Base-by-base conservation (phyloP, 2,888 invertebrate genomes). In the Gibbula magus region DNA sequence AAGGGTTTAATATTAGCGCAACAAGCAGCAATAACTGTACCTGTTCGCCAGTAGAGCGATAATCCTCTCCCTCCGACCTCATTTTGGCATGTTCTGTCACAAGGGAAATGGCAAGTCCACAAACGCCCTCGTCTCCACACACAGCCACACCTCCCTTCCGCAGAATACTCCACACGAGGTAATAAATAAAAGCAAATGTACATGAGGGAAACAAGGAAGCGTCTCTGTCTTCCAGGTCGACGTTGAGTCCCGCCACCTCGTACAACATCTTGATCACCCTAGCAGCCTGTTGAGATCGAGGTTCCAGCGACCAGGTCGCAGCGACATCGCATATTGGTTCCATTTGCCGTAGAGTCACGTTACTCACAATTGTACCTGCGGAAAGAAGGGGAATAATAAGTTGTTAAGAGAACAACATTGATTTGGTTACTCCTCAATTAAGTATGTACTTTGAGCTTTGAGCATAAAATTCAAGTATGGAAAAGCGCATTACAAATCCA, bases 181-280 rank as follows among this genome's bases (percentile, higher is more conserved):
- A 96, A 92, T 97, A 98, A 16, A 95, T 94, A 90, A 96, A 98
- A 88, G 96, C 96, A 93, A 97, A 97, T 0, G 96, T 96, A 0
- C 97, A 95, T 0, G 96, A 96, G 0, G 94, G 94, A 86, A 96
- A 94, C 87, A 87, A 75, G 25, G 73, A 70, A 2, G 80, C 77
- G 0, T 83, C 83, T n/a, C 67, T 66, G 7, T 82, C 75, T 0
- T 79, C 75, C 0, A 81, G 22, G 16, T 82, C 73, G 1, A 78
- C 78, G n/a, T 85, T 78, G 75, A 13, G 67, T 78, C 82, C 32
- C 78, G 61, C 45, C 20, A 16, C 13, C 83, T 81, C 7, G 86
- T 82, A 83, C n/a, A 95, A 92, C 83, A 94, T 92, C 86, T 93
- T 93, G 56, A 97, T 94, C 25, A 95, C 94, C 83, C 96, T 94